A percentile compares a stretch with the other conserved stretches of the same genome.
Evolutionary conservation across 2,797 vertebrate genomes (phyloP).

Genomic region (Melanogrammus aeglefinus): DNA sequence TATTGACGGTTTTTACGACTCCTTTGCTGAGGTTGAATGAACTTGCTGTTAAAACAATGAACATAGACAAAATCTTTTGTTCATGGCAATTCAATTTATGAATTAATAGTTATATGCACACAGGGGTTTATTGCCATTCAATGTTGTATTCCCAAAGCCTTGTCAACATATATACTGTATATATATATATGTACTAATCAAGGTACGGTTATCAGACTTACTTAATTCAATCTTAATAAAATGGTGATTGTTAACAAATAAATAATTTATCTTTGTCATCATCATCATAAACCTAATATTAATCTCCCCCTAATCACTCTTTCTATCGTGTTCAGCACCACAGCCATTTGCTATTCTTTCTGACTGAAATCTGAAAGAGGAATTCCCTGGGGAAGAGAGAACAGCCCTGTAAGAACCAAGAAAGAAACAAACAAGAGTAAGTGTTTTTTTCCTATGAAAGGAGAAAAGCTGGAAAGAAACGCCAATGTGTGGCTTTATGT

Average conservation of each 20-base stretch:
- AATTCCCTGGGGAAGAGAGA: not conserved
- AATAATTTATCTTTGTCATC: not conserved
- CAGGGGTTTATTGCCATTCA: not conserved
- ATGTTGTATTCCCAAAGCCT: not conserved
- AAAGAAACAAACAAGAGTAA: not conserved
- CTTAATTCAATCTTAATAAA: conserved; percentile 26
- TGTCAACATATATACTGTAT: not conserved
- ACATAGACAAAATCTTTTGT: conserved; percentile 23
- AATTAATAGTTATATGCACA: conserved; percentile 10
- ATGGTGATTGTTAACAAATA: not conserved
- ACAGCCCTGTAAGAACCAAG: not conserved
- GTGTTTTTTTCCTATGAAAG: not conserved
- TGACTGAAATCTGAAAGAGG: not conserved
- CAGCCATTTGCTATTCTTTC: not conserved
- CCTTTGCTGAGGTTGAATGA: conserved; percentile 38
- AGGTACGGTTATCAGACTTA: not conserved
- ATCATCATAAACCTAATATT: not conserved
- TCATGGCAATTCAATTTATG: conserved; percentile 19
- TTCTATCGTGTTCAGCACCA: not conserved
- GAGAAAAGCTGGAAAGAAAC: not conserved
- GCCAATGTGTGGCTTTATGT: not conserved
- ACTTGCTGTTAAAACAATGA: conserved; percentile 19
- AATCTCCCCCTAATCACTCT: not conserved
- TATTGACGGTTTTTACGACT: conserved; percentile 19
- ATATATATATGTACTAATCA: not conserved